A percentile compares a stretch with the other conserved stretches of the same genome.
Evolutionary conservation across 2,797 vertebrate species (phyloP).

Genomic region (Channallabes apus): DNA sequence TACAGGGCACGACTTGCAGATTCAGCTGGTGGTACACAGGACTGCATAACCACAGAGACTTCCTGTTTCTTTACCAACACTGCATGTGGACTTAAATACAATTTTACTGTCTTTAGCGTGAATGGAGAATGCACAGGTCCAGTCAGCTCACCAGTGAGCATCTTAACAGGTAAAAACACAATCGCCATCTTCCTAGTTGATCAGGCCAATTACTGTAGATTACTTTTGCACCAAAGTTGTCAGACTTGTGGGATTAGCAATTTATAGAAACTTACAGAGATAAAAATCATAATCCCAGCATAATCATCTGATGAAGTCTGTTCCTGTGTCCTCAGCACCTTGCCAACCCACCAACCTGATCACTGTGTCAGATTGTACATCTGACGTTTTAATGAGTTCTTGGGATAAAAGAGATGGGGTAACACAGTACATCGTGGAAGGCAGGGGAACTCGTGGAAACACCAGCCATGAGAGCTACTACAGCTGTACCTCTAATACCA

Average conservation of each 20-base stretch:
- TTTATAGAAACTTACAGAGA: not conserved
- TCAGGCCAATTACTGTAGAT: not conserved
- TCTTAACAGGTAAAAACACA: slow-evolving; percentile 69
- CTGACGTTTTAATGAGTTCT: slow-evolving; percentile 64
- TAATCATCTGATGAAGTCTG: not conserved
- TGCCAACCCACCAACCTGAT: slow-evolving; percentile 72
- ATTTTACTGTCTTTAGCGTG: slow-evolving; percentile 67
- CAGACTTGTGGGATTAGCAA: not conserved
- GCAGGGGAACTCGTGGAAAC: slow-evolving; percentile 64
- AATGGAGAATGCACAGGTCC: slow-evolving; percentile 58
- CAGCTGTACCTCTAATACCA: slow-evolving; percentile 70
- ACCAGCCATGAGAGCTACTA: slow-evolving; percentile 52
- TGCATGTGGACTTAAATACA: slow-evolving; percentile 70
- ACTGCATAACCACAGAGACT: slow-evolving; percentile 71
- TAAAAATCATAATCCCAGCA: not conserved
- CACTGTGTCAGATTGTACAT: slow-evolving; percentile 62
- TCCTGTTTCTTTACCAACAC: slow-evolving; percentile 75
- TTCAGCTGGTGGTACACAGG: slow-evolving; percentile 59
- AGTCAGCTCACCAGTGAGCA: slow-evolving; percentile 59
- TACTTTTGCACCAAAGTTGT: not conserved
- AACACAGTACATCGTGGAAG: slow-evolving; percentile 67
- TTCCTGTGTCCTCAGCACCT: slow-evolving; percentile 67
- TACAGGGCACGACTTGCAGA: slow-evolving; percentile 67
- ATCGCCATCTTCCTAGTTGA: not conserved
- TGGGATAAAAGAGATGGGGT: slow-evolving; percentile 75